These are phyloP conservation scores for Gymnoscopelus braueri DNA, from an alignment of 2,797 vertebrate species.

Conservation along the genomic window DNA sequence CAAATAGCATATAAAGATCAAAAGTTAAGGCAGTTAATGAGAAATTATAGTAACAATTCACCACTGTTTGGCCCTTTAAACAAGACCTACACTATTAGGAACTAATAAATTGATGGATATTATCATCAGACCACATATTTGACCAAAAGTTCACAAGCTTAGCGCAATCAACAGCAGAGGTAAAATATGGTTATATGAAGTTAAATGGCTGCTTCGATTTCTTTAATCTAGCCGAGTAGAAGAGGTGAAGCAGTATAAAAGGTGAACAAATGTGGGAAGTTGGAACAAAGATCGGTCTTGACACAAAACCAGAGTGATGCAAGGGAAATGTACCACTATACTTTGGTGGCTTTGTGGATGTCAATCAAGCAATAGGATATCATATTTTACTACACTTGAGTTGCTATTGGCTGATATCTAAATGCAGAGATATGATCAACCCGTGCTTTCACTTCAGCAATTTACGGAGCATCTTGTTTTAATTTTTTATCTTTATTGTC, in stretches of 20 bases:
- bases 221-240: slow-evolving; percentile 11
- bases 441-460: slow-evolving; percentile 18
- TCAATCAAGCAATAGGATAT: slow-evolving; percentile 36
- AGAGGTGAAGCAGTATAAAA: slow-evolving; percentile 40
- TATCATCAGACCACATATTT: slow-evolving; percentile 35
- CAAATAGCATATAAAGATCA: slow-evolving; percentile 19
- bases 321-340: slow-evolving; percentile 19
- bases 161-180: slow-evolving; percentile 41
- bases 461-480: slow-evolving; percentile 30
- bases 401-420: slow-evolving; percentile 39
- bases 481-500: slow-evolving; percentile 70
- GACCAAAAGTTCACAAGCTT: slow-evolving; percentile 42
- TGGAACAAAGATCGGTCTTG: slow-evolving; percentile 42
- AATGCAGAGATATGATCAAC: slow-evolving; percentile 35
- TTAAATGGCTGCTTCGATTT: background rate
- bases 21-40: slow-evolving; percentile 71
- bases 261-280: slow-evolving; percentile 19
- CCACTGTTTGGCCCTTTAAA: slow-evolving; percentile 58
- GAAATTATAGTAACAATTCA: slow-evolving; percentile 10
- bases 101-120: slow-evolving; percentile 12
- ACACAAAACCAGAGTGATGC: slow-evolving; percentile 34
- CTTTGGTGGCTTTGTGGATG: slow-evolving; percentile 40
- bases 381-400: slow-evolving; percentile 44
- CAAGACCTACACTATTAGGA: slow-evolving; percentile 32
- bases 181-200: background rate